phyloP scores from a whole-genome alignment of 2,797 vertebrate genomes.

The Ctenosaura bakeri region DNA sequence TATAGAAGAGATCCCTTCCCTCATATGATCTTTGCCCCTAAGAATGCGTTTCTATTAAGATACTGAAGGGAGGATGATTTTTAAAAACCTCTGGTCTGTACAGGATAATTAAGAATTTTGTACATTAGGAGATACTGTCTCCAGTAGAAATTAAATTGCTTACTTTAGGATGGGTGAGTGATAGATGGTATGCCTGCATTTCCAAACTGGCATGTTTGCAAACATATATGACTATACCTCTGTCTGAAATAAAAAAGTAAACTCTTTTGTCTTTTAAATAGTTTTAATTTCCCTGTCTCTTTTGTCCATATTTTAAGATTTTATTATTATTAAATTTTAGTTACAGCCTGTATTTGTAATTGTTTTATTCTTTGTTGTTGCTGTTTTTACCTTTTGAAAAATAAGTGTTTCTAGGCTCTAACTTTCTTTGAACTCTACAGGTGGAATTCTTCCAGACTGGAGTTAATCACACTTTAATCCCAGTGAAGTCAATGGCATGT shows the following conservation, averaged over 20 bases:
- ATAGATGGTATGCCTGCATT: too few species aligned
- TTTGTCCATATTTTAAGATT: constrained; percentile 12
- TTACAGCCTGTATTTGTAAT: neutral
- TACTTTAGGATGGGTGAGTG: neutral
- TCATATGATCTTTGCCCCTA: neutral
- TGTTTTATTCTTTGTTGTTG: neutral
- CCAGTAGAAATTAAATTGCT: neutral
- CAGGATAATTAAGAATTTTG: neutral
- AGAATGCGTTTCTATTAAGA: neutral
- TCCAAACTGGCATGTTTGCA: neutral
- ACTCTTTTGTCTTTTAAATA: too few species aligned
- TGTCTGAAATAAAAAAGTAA: neutral
- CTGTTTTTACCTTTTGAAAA: neutral
- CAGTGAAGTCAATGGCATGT: neutral
- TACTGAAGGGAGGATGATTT: neutral
- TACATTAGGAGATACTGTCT: neutral
- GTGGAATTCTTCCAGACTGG: neutral
- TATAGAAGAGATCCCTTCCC: neutral
- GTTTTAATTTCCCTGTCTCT: neutral
- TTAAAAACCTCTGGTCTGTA: neutral
- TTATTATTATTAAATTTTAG: constrained; percentile 1
- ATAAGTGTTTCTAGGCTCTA: too few species aligned
- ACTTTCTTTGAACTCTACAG: neutral
- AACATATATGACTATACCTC: neutral
- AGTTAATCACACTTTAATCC: neutral